phyloP scores from a whole-genome alignment of 2,888 invertebrate species.

The Eupithecia subfuscata region DNA sequence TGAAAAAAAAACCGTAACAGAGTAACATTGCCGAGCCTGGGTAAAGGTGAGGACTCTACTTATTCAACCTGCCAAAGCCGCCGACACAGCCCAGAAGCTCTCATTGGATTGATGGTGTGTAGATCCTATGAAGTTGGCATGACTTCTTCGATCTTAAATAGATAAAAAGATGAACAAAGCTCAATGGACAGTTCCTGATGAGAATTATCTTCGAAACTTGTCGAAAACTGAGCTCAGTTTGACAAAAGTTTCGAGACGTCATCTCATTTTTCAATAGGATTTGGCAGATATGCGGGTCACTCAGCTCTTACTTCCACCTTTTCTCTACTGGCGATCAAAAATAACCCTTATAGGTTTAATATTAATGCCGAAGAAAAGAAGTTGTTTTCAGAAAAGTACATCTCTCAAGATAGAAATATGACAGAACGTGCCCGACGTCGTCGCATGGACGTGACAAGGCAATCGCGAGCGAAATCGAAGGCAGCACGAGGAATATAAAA shows the following conservation, averaged over 20 bases:
- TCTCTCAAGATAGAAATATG: slow-evolving; percentile 50
- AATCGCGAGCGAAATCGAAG: slow-evolving; percentile 69
- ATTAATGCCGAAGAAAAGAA: slow-evolving; percentile 33
- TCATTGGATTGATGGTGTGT: too few relatives aligned
- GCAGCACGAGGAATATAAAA: slow-evolving; percentile 69
- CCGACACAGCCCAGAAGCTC: too few relatives aligned
- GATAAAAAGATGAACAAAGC: too few relatives aligned
- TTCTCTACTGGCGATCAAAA: background rate
- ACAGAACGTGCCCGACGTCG: slow-evolving; percentile 53
- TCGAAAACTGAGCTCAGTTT: background rate
- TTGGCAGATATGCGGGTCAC: too few relatives aligned
- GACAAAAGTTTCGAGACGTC: too few relatives aligned
- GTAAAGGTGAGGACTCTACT: too few relatives aligned
- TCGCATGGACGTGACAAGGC: slow-evolving; percentile 63
- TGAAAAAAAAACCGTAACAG: too few relatives aligned
- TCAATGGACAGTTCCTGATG: background rate
- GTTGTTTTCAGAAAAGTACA: slow-evolving; percentile 51
- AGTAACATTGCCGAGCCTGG: too few relatives aligned
- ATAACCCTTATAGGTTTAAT: background rate
- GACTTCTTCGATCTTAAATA: too few relatives aligned
- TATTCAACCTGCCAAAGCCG: too few relatives aligned
- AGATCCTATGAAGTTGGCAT: too few relatives aligned
- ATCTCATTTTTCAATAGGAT: too few relatives aligned
- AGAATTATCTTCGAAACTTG: background rate
- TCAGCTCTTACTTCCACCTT: background rate